A percentile compares a stretch with the other conserved stretches of the same genome.
Evolutionary conservation across 2,113 vertebrate species (phyloP).

Genomic region (Nothobranchius kuhntae): DNA sequence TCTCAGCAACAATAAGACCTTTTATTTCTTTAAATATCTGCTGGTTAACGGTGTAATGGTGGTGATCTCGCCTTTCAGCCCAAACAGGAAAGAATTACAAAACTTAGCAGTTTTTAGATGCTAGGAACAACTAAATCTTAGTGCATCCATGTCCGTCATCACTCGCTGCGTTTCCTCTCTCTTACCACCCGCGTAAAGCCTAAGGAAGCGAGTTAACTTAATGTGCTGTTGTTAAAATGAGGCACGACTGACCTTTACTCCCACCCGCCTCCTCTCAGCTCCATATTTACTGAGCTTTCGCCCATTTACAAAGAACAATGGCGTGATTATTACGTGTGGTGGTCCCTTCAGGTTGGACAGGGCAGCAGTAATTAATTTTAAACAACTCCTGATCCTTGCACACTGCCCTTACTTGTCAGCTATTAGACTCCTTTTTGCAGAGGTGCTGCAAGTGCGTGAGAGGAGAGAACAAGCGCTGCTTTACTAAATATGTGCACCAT

Average conservation of each 20-base stretch:
- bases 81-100: background rate
- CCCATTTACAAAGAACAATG: conserved; percentile 75
- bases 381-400: conserved; percentile 57
- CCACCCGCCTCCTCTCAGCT: conserved; percentile 51
- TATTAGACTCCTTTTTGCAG: conserved; percentile 46
- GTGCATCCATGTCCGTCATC: conserved; percentile 2
- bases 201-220: conserved; percentile 89
- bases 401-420: conserved; percentile 47
- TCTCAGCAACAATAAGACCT: conserved; percentile 68
- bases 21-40: conserved; percentile 56
- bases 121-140: background rate
- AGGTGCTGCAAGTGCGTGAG: conserved; percentile 61
- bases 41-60: conserved; percentile 49
- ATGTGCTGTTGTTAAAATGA: conserved; percentile 84
- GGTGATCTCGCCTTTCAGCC: conserved; percentile 24
- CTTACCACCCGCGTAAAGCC: conserved; percentile 81
- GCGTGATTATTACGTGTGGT: conserved; percentile 65
- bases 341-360: conserved; percentile 61
- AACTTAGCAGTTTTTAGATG: background rate
- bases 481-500: conserved; percentile 48
- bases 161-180: conserved; percentile 71
- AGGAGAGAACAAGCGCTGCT: conserved; percentile 40
- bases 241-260: conserved; percentile 73
- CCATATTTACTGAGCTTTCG: conserved; percentile 65
- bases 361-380: conserved; percentile 70